Evolutionary conservation across 2,888 invertebrate genomes (phyloP).

Genomic region (Julus scandinavius): DNA sequence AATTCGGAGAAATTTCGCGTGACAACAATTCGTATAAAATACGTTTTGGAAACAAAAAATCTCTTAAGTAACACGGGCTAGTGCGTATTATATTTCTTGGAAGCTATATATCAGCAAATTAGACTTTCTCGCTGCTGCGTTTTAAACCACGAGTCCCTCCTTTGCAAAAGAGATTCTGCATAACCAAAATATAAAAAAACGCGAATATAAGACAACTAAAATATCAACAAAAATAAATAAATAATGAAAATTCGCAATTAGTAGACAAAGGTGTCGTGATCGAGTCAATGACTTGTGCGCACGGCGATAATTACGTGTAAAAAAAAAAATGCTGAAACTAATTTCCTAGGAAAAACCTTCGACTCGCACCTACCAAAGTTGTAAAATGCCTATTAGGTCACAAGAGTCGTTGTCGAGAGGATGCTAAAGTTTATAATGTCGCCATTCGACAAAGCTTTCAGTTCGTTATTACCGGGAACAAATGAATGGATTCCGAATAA

Average conservation of each 20-base stretch:
- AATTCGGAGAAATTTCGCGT: slow-evolving; percentile 24
- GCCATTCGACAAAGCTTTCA: neutral
- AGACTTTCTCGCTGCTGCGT: neutral
- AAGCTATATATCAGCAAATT: slow-evolving; percentile 14
- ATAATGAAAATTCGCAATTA: slow-evolving; percentile 16
- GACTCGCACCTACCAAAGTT: neutral
- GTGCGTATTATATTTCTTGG: neutral
- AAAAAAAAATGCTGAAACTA: neutral
- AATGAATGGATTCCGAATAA: slow-evolving; percentile 14
- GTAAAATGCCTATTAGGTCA: neutral
- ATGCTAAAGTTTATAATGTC: slow-evolving; percentile 2
- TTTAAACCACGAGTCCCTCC: neutral
- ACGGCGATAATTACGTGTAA: neutral
- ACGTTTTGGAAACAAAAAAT: slow-evolving; percentile 22
- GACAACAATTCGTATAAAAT: slow-evolving; percentile 29
- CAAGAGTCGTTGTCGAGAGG: neutral
- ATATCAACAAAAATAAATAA: neutral
- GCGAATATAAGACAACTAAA: neutral
- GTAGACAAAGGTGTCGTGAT: neutral
- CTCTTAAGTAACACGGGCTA: neutral
- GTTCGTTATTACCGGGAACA: neutral
- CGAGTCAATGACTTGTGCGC: neutral
- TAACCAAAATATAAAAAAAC: neutral
- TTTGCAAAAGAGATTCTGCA: neutral
- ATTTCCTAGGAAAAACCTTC: neutral